Percentiles rank a stretch among this genome's conserved stretches.
These are phyloP conservation scores for Drosophila dunni DNA, from an alignment of 1,140 invertebrate species.

Conservation along the genomic window DNA sequence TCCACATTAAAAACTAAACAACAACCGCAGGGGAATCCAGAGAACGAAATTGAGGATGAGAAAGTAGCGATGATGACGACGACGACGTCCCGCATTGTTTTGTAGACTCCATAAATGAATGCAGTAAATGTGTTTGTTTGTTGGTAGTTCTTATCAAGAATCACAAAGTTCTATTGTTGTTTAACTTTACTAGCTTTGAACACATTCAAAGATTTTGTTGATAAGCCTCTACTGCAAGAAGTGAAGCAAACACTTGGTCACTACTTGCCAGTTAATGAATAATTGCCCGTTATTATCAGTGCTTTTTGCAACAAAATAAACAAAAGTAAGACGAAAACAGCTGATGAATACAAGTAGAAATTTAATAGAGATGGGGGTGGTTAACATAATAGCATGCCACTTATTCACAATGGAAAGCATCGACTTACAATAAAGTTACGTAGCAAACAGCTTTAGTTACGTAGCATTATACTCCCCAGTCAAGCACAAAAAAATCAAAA, in stretches of 20 bases:
- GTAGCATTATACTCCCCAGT: conserved; percentile 19
- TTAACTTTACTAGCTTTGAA: conserved; percentile 39
- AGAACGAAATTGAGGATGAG: not conserved
- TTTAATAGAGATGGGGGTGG: not conserved
- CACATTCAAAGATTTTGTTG: conserved; percentile 27
- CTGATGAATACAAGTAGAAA: not conserved
- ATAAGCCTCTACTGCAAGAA: conserved; percentile 25
- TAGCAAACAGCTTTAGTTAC: conserved; percentile 23
- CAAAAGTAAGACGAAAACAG: not conserved
- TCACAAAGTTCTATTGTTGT: conserved; percentile 41
- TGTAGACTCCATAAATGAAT: conserved; percentile 61
- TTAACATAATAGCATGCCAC: not conserved
- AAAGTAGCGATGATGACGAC: not conserved
- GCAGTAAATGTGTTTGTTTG: conserved; percentile 70
- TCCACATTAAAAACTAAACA: conserved; percentile 49
- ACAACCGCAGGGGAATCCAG: conserved; percentile 3
- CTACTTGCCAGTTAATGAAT: conserved; percentile 18
- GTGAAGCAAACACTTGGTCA: conserved; percentile 19
- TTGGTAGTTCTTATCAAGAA: conserved; percentile 31
- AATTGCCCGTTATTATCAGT: conserved; percentile 38
- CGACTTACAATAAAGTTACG: conserved; percentile 16
- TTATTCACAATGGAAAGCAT: not conserved
- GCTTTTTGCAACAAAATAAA: not conserved
- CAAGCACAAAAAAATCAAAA: conserved; percentile 32
- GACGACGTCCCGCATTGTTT: conserved; percentile 26